These are phyloP conservation scores for Mustelus asterias DNA, from an alignment of 2,113 vertebrate species.

Conservation along the genomic window DNA sequence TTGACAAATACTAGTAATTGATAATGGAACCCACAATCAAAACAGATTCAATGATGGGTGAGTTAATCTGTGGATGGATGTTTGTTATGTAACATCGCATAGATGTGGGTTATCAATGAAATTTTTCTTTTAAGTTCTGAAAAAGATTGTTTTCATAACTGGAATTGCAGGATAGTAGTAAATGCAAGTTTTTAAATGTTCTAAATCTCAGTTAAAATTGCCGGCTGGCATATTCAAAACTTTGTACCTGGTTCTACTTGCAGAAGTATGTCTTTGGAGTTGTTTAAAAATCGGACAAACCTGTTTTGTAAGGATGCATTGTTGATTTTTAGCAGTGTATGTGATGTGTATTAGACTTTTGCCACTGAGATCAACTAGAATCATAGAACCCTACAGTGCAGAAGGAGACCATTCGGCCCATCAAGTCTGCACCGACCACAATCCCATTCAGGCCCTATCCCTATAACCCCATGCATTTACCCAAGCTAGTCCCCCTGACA, in stretches of 20 bases:
- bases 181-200: neutral
- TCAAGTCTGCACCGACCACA: too few relatives aligned
- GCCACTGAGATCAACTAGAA: neutral
- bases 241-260: neutral
- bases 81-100: neutral
- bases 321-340: neutral
- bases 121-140: neutral
- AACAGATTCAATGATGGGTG: neutral
- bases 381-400: too few relatives aligned
- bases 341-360: neutral
- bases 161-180: neutral
- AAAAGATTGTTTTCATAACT: neutral
- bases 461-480: too few relatives aligned
- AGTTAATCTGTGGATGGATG: neutral
- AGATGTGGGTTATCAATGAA: neutral
- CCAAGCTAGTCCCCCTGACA: too few relatives aligned
- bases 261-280: too few relatives aligned
- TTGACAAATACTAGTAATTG: neutral
- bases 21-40: neutral
- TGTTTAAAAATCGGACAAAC: neutral
- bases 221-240: neutral
- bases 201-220: neutral
- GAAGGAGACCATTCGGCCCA: too few relatives aligned
- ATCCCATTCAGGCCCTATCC: too few relatives aligned
- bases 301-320: neutral